Evolutionary conservation across 2,888 invertebrate species (phyloP).

Genomic region (Tipula lateralis): DNA sequence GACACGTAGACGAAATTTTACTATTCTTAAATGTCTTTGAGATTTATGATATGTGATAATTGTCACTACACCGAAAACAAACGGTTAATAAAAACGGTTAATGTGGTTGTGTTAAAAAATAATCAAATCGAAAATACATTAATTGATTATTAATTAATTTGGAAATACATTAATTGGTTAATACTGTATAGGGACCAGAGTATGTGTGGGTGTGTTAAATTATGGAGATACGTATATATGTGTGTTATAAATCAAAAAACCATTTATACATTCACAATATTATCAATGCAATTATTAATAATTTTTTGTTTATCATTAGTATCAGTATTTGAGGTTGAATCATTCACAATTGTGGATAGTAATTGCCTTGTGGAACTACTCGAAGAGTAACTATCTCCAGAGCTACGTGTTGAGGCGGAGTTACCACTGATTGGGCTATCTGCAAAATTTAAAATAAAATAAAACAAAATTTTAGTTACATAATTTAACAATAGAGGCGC

Average conservation of each 20-base stretch:
- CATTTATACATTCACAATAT: slow-evolving; percentile 19
- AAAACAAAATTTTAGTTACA: not conserved
- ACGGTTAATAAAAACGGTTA: not conserved
- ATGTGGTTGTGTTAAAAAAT: not conserved
- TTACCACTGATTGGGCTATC: slow-evolving; percentile 63
- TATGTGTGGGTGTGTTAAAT: not conserved
- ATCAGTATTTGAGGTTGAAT: not conserved
- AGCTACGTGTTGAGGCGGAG: slow-evolving; percentile 57
- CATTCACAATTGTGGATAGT: slow-evolving; percentile 51
- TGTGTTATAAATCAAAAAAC: not conserved
- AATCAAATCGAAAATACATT: not conserved
- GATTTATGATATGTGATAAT: not conserved
- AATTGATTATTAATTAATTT: not conserved
- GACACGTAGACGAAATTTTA: not conserved
- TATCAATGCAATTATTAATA: slow-evolving; percentile 6
- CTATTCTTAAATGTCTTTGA: not conserved
- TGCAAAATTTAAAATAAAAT: slow-evolving; percentile 37
- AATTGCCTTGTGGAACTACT: slow-evolving; percentile 73
- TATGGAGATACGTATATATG: not conserved
- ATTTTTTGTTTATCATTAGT: not conserved
- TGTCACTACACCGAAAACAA: not conserved
- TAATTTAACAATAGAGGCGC: not conserved
- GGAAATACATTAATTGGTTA: not conserved
- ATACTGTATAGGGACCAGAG: not conserved
- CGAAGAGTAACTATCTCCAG: slow-evolving; percentile 77